Evolutionary conservation across 1,140 invertebrate genomes (phyloP), one percentile per base, ranked within the genome.

Genomic region (Drosophila yakuba): DNA sequence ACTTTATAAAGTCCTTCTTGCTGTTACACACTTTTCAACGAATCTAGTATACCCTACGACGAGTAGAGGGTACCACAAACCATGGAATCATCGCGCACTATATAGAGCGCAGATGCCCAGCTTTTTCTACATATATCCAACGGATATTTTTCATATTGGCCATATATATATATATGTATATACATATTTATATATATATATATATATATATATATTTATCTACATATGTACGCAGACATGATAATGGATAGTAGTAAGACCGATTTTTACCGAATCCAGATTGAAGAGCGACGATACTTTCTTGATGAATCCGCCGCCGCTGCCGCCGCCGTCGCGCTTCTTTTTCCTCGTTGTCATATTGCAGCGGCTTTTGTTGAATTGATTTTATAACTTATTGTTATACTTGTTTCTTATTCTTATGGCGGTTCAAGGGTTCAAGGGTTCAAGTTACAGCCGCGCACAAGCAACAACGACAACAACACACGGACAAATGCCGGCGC

Each of bases 281-380:
- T 96, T 97, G 93, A 97, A 97, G 83, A 97, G 93, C 69, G 96
- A 97, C 78, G 96, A 97, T 71, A 97, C 96, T 94, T 97, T 97
- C 93, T 96, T 96, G 90, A 97, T 95, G 93, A 97, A 96, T 92
- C 95, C 66, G 55, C 80, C 57, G 63, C 89, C 74, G 51, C 90
- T 63, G 47, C 93, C 93, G 82, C 94, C 94, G 80, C 96, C 95
- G 92, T 95, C 95, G 91, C 95, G 95, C 92, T 95, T 95, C 94
- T 96, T 96, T 92, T 95, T 94, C 93, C 96, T 94, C 78, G 95
- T 95, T 83, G 96, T 96, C 96, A 96, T 96, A 3, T 45, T 52
- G 36, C 72, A 50, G 36, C 28, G 44, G 59, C 43, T 62, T 28
- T 41, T 23, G 3, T 62, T 51, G 5, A 11, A 7, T 36, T 35